Conservation (phyloP, 2,888 invertebrate genomes). For the Synergus laeviventris region DNA sequence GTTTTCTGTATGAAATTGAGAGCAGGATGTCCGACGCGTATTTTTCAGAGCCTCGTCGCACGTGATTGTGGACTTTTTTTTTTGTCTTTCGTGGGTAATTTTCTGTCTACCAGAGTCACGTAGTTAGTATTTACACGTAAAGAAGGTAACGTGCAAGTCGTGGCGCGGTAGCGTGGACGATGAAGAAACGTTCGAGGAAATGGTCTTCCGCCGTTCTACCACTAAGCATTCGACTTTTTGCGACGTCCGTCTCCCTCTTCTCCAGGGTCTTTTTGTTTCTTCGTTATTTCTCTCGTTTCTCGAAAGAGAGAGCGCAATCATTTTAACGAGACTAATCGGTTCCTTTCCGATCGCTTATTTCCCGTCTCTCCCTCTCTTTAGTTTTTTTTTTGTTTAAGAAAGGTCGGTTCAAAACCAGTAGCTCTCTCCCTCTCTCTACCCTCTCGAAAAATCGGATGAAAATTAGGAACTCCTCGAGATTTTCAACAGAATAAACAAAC, state of each 20-base stretch:
- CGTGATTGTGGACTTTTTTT: slow-evolving; percentile 13
- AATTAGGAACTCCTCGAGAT: background rate
- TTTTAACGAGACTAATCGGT: slow-evolving; percentile 57
- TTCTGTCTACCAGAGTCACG: slow-evolving; percentile 28
- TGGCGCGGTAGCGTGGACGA: slow-evolving; percentile 26
- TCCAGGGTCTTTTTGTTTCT: slow-evolving; percentile 49
- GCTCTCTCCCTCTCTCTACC: background rate
- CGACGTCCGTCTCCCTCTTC: slow-evolving; percentile 46
- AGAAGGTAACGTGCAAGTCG: slow-evolving; percentile 51
- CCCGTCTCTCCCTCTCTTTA: slow-evolving; percentile 51
- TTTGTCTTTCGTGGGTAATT: background rate
- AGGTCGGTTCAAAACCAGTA: slow-evolving; percentile 36
- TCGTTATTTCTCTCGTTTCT: slow-evolving; percentile 52
- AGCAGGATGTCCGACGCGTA: background rate
- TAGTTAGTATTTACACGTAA: slow-evolving; percentile 40
- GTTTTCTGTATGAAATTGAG: background rate
- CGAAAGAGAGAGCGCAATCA: slow-evolving; percentile 55
- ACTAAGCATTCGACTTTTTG: slow-evolving; percentile 56
- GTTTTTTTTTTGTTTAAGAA: background rate
- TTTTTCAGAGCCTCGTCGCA: slow-evolving; percentile 3
- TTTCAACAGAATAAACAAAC: background rate
- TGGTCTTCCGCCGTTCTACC: slow-evolving; percentile 65
- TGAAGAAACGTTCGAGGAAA: slow-evolving; percentile 64
- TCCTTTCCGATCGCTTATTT: slow-evolving; percentile 57
- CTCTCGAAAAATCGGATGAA: background rate